phyloP scores from a whole-genome alignment of 2,797 vertebrate genomes.

The Phrynocephalus vlangalii region DNA sequence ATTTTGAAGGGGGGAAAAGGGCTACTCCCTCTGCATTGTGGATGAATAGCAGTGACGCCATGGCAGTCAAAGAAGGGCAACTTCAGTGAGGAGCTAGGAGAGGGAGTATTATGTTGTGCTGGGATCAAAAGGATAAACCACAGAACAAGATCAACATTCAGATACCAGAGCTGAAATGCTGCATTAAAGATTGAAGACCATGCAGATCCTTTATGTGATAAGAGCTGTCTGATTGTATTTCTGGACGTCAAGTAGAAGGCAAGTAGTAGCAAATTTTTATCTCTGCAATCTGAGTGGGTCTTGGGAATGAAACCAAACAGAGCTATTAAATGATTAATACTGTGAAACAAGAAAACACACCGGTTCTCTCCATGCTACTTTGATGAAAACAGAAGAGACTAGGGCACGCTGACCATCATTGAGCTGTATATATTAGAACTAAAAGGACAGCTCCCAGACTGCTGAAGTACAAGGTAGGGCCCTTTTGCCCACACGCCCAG shows the following conservation, averaged over 20 bases:
- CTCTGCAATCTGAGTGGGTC: slow-evolving; percentile 50
- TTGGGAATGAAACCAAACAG: slow-evolving; percentile 44
- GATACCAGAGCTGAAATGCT: slow-evolving; percentile 71
- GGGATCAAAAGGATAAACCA: slow-evolving; percentile 73
- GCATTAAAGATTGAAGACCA: slow-evolving; percentile 61
- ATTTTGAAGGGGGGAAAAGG: background rate
- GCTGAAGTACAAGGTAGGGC: too few relatives aligned
- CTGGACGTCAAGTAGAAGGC: slow-evolving; percentile 63
- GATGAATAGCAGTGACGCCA: slow-evolving; percentile 49
- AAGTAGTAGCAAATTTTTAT: slow-evolving; percentile 53
- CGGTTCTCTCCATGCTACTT: background rate
- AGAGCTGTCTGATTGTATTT: slow-evolving; percentile 66
- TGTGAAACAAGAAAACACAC: slow-evolving; percentile 29
- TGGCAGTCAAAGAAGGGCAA: slow-evolving; percentile 58
- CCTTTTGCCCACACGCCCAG: too few relatives aligned
- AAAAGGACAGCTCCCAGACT: background rate
- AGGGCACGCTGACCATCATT: background rate
- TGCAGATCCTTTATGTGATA: slow-evolving; percentile 67
- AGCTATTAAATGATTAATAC: slow-evolving; percentile 56
- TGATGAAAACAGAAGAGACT: background rate
- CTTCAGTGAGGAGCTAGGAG: slow-evolving; percentile 55
- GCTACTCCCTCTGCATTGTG: slow-evolving; percentile 46
- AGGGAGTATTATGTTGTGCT: slow-evolving; percentile 67
- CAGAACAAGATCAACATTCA: slow-evolving; percentile 73
- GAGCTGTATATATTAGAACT: slow-evolving; percentile 23